phyloP scores from a whole-genome alignment of 2,113 vertebrate genomes.

The Catharus bicknelli region DNA sequence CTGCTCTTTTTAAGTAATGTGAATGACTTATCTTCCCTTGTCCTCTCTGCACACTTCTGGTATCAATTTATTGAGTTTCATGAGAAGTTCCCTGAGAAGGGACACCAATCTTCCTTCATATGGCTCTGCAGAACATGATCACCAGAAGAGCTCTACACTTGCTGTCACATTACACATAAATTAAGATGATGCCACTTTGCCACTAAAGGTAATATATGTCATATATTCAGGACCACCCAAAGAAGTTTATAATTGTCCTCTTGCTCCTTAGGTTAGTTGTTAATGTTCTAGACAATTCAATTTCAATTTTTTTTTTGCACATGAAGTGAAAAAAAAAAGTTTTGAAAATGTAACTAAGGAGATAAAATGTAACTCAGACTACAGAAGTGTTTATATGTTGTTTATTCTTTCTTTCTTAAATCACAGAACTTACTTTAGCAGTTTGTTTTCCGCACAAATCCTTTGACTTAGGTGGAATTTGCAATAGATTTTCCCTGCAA shows the following conservation, averaged over 20 bases:
- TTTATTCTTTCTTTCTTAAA: neutral
- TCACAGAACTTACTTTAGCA: neutral
- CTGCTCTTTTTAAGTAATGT: neutral
- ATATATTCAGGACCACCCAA: neutral
- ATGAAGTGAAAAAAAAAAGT: neutral
- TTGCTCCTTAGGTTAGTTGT: neutral
- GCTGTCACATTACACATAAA: neutral
- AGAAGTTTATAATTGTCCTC: neutral
- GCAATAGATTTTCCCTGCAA: neutral
- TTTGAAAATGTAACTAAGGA: neutral
- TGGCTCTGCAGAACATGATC: neutral
- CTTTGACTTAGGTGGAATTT: neutral
- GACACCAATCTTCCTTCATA: neutral
- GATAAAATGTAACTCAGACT: neutral
- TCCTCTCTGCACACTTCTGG: neutral
- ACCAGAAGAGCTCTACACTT: neutral
- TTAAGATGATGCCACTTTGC: neutral
- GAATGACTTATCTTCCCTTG: neutral
- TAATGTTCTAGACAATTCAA: neutral
- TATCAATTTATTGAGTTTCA: neutral
- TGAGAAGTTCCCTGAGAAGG: neutral
- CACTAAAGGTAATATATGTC: neutral
- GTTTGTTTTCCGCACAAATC: neutral
- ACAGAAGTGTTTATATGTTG: neutral
- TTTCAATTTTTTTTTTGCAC: neutral